These are phyloP conservation scores for Meloidogyne floridensis DNA, from an alignment of 1,140 invertebrate species.

Conservation along the genomic window DNA sequence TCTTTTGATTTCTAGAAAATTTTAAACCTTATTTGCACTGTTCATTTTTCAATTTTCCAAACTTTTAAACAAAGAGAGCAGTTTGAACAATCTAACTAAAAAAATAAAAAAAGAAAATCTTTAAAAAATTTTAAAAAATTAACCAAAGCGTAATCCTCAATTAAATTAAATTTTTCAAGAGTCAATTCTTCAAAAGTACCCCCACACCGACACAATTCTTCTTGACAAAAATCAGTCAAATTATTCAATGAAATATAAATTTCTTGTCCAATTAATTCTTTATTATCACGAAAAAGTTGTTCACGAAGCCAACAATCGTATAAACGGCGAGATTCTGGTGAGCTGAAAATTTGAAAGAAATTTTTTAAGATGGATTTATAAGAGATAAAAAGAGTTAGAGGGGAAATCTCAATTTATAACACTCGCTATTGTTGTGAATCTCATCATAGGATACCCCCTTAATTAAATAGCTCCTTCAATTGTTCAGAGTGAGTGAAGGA, in stretches of 20 bases:
- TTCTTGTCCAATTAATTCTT: constrained; percentile 26
- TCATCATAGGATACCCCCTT: too few species aligned
- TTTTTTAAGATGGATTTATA: background rate
- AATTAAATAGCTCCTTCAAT: too few species aligned
- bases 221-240: constrained; percentile 18
- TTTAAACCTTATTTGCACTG: constrained; percentile 13
- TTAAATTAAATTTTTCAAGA: background rate
- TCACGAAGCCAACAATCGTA: constrained; percentile 29
- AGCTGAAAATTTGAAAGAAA: background rate
- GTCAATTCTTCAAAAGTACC: constrained; percentile 11
- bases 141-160: background rate
- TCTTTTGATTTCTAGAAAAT: too few species aligned
- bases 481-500: too few species aligned
- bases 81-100: constrained; percentile 3
- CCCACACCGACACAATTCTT: constrained; percentile 20
- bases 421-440: too few species aligned
- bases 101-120: background rate
- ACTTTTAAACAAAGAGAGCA: constrained; percentile 10
- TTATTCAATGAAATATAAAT: constrained; percentile 3
- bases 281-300: constrained; percentile 20
- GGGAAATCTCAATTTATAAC: too few species aligned
- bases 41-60: constrained; percentile 14
- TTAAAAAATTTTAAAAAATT: background rate
- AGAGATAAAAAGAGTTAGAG: too few species aligned
- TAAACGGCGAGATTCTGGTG: constrained; percentile 5